These are phyloP conservation scores for Podarcis cretensis DNA, from an alignment of 2,113 vertebrate genomes.

Conservation along the genomic window DNA sequence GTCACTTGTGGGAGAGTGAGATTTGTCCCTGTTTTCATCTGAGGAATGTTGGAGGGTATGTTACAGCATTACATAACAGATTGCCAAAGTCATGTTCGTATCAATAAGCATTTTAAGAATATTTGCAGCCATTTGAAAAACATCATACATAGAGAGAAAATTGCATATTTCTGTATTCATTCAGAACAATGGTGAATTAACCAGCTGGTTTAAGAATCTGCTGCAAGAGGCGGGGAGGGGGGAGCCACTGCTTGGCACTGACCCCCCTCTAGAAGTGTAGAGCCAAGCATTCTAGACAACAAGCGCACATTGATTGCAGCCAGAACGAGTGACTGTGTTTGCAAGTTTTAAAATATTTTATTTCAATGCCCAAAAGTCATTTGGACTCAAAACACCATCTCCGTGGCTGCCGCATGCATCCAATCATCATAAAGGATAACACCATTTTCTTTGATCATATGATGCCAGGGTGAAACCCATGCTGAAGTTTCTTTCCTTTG, in stretches of 20 bases:
- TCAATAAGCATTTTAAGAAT: neutral
- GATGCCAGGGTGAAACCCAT: constrained; percentile 15
- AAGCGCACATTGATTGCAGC: neutral
- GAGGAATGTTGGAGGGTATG: too few relatives aligned
- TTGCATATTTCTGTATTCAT: neutral
- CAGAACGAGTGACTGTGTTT: constrained; percentile 9
- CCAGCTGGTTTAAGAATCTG: neutral
- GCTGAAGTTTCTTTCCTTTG: constrained; percentile 14
- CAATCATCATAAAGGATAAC: neutral
- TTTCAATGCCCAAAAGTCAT: constrained; percentile 15
- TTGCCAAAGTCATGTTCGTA: neutral
- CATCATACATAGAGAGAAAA: neutral
- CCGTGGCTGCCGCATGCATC: neutral
- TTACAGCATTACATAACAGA: too few relatives aligned
- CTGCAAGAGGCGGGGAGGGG: neutral
- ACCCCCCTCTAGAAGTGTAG: constrained; percentile 5
- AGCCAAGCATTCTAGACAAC: constrained; percentile 16
- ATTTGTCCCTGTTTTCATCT: too few relatives aligned
- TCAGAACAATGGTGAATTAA: constrained; percentile 11
- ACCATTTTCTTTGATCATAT: neutral
- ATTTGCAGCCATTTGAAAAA: neutral
- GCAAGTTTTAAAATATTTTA: constrained; percentile 4
- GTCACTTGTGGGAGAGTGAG: too few relatives aligned
- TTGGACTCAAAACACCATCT: constrained; percentile 12
- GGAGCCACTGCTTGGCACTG: neutral